Evolutionary conservation across 2,113 vertebrate genomes (phyloP), one percentile per base, ranked within the genome.

Genomic region (Cheirogaleus medius): DNA sequence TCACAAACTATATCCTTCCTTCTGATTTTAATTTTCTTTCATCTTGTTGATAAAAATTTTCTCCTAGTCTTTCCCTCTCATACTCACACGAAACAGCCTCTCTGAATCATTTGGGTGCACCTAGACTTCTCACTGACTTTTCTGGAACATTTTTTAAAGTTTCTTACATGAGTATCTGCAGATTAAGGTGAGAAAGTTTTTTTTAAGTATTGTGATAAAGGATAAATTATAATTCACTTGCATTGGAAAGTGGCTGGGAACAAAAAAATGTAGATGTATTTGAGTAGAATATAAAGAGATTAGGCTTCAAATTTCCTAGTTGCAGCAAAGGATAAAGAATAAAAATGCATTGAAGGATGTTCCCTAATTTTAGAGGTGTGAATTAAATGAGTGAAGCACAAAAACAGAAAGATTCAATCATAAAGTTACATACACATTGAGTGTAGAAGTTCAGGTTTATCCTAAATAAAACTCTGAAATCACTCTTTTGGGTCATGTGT

Each of bases 241-340:
- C 3, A 34, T 68, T 85, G 9, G 17, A 56, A 95, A 94, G 10
- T 49, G 6, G 20, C 8, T 77, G 25, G 29, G 18, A 71, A 76
- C 27, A 80, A 56, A 17, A 96, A 89, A 52, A 27, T 44, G 13
- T 68, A 17, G 47, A 69, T 5, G 32, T 4, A 13, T 71, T 85
- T 68, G 32, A 83, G 37, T 69, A 86, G 47, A 95, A 96, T 89
- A 78, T 52, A n/a, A 83, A 94, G 54, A 84, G 17, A 81, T 39
- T 52, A 71, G 3, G 2, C 23, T 93, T 78, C 34, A 27, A 9
- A 29, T 88, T 95, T 95, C 58, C 94, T 89, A 83, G 78, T 12
- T 56, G 4, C 44, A 37, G 39, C 9, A 85, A 83, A 96, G 29
- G 13, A 49, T 56, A 52, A 94, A 74, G 49, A 71, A 52, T 74